Evolutionary conservation across 2,797 vertebrate genomes (phyloP), one percentile per base, ranked within the genome.

Genomic region (Dermochelys coriacea): DNA sequence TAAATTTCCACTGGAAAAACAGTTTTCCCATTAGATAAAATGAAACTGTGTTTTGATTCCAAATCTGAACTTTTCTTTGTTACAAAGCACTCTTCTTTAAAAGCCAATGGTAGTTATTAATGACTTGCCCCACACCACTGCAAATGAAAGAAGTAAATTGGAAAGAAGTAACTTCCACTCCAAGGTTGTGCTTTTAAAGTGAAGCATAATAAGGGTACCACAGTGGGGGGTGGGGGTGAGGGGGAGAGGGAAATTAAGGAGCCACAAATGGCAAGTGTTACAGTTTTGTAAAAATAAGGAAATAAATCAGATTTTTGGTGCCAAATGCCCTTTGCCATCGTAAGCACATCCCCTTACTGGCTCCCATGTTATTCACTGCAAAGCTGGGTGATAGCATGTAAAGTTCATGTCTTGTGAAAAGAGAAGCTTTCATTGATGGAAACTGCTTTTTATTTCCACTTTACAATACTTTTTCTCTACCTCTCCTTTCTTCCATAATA

Each of bases 21-120:
- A 84, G 84, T 82, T 94, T 91, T 23, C 87, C 85, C 3, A 10
- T 87, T 75, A 29, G 50, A 3, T 82, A 91, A 94, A 86, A 86
- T 86, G 45, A 50, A 86, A 86, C 34, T 29, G 5, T 15, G 25
- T 10, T 34, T 4, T 78, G 27, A 21, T 82, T 96, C n/a, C 51
- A 89, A 89, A 89, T 78, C 15, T 45, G 84, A 34, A 3, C 64
- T 96, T 80, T 7, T 14, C 18, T 89, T 74, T 82, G 25, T 19
- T 37, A 64, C 9, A 79, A 81, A 92, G 25, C 1, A 92, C 34
- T 19, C 14, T 11, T 79, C n/a, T 68, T 88, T 85, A 27, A 91
- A 37, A 84, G 25, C 0, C 64, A 94, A 14, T 12, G 1, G 12
- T 23, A 51, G 41, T 85, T 80, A 83, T 41, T 83, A 86, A 87